Evolutionary conservation across 2,888 invertebrate genomes (phyloP), one percentile per base, ranked within the genome.

Genomic region (Luperina nickerlii): DNA sequence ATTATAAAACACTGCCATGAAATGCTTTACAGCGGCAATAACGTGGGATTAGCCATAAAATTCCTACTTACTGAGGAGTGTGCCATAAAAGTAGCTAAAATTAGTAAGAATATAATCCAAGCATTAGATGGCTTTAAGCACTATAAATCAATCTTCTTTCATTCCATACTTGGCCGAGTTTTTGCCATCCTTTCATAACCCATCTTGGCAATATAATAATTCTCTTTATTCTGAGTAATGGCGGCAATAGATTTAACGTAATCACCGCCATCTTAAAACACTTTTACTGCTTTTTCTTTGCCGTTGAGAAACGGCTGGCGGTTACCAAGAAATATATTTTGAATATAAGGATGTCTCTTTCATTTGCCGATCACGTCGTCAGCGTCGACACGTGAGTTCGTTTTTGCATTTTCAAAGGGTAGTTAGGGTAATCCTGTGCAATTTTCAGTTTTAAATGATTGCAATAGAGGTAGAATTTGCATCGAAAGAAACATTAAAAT

Each of bases 281-380:
- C 91, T 91, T 92, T 91, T 90, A 89, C 90, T 90, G 81, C 75
- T 89, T 85, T 84, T 90, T 90, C 74, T 86, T 76, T 74, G 80
- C 85, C 87, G 82, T 67, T 88, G 79, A 84, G 85, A 90, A 90
- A 90, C 79, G 80, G 69, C 79, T 72, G 78, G 73, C 75, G 60
- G 83, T 87, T 89, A 88, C 88, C 67, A 81, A 90, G 90, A 90
- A 90, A 86, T 88, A 85, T 82, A 88, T 87, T 90, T 88, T 76
- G 87, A 89, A 88, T 89, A 85, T 87, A 90, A 88, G 90, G 89
- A 92, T 89, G 89, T 90, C 91, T 89, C 87, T 89, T 92, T 90
- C 86, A 89, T 89, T 91, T 90, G 89, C 91, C 86, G 90, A 90
- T 91, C 93, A 92, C 92, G 92, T 92, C 90, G 82, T 78, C 79